Evolutionary conservation across 2,797 vertebrate species (phyloP), one percentile per base, ranked within the genome.

Genomic region (Anisognathus igniventris): DNA sequence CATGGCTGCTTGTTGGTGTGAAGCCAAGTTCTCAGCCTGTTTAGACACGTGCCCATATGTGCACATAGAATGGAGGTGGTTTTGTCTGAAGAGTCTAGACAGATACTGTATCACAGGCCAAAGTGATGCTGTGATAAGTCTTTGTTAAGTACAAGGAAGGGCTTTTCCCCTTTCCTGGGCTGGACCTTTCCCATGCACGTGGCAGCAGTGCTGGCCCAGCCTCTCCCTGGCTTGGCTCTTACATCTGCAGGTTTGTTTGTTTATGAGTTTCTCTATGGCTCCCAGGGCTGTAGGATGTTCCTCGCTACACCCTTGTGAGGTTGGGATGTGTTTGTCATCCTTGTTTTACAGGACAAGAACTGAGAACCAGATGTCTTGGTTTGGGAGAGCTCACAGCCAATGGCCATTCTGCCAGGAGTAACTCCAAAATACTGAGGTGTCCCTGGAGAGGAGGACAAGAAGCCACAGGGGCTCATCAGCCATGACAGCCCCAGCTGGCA

Each of bases 201-300:
- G 10, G 67, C 19, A 8, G 54, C 47, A 39, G n/a, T 0, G 1
- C 1, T 0, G 28, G 33, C 44, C 31, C 60, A 74, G 82, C 42
- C 64, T 82, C 1, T 6, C 77, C 33, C 45, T 20, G 2, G 37
- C 48, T 77, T 10, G 2, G 61, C 35, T 57, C 50, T 91, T 62
- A 27, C 57, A 83, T 76, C 78, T 78, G 62, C 42, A 79, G 54
- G 85, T 90, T 83, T 19, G 48, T 92, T 95, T 92, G 86, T 96
- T 90, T 84, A 71, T 71, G 68, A 77, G 60, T 62, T 82, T 89
- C 66, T 61, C 92, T 75, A 56, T 70, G 88, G 56, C 88, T 96
- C 68, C 81, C 75, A 51, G 62, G 65, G 35, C 72, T 67, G 61
- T 37, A 81, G 48, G 66, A 74, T 51, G 58, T 1, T 30, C 62